Evolutionary conservation across 2,888 invertebrate genomes (phyloP).

Genomic region (Podotricha telesiphe): DNA sequence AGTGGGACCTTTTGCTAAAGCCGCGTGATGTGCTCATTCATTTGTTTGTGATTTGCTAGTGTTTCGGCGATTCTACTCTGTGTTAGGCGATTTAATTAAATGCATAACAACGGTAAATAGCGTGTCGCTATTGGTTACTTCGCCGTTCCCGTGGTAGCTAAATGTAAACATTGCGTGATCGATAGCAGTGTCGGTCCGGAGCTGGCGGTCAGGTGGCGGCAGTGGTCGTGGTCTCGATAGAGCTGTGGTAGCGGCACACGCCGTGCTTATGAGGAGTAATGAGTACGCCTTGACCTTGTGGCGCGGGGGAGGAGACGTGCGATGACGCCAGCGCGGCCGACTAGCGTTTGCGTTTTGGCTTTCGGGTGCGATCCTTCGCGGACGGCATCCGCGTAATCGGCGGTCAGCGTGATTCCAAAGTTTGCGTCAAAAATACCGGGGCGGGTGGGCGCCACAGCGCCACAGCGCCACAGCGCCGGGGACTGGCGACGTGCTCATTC

Average conservation of each 20-base stretch:
- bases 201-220: constrained; percentile 50
- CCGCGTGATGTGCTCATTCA: neutral
- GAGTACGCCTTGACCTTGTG: constrained; percentile 81
- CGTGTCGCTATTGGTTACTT: constrained; percentile 59
- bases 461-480: constrained; percentile 64
- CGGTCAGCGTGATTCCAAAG: constrained; percentile 74
- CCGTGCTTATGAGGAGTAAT: constrained; percentile 49
- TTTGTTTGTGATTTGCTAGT: neutral
- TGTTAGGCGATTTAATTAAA: constrained; percentile 50
- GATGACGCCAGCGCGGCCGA: constrained; percentile 80
- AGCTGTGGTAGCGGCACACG: constrained; percentile 8
- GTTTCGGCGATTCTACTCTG: constrained; percentile 30
- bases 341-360: constrained; percentile 76
- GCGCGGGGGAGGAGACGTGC: constrained; percentile 73
- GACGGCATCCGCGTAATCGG: constrained; percentile 82
- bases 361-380: constrained; percentile 83
- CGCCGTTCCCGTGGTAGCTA: constrained; percentile 77
- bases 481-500: constrained; percentile 73
- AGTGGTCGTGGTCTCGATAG: constrained; percentile 41
- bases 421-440: constrained; percentile 75
- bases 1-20: constrained; percentile 3
- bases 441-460: constrained; percentile 69
- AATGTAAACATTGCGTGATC: constrained; percentile 77
- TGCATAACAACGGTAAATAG: constrained; percentile 46
- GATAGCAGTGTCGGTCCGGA: constrained; percentile 58